These are phyloP conservation scores for Lontra canadensis DNA, from an alignment of 2,113 vertebrate genomes.

Conservation along the genomic window DNA sequence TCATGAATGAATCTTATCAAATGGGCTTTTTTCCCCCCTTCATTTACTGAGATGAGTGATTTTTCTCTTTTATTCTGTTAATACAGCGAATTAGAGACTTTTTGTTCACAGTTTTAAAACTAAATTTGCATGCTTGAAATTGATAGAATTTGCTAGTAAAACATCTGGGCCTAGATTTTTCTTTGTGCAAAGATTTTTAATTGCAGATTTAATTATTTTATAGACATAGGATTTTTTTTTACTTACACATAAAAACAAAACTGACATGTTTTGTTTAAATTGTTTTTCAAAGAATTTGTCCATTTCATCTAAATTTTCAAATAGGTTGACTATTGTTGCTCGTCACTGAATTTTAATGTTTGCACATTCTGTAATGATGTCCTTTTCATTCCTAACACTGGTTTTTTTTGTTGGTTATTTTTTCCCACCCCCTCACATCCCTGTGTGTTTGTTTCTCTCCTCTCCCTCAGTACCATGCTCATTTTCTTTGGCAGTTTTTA, in stretches of 20 bases:
- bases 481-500: neutral
- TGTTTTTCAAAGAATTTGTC: neutral
- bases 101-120: neutral
- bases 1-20: neutral
- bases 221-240: neutral
- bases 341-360: neutral
- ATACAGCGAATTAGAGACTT: neutral
- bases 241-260: too few relatives aligned
- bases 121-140: slow-evolving; percentile 10
- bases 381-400: neutral
- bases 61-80: slow-evolving; percentile 21
- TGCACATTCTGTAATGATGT: neutral
- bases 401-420: neutral
- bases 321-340: neutral
- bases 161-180: neutral
- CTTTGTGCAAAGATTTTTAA: neutral
- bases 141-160: slow-evolving; percentile 4
- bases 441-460: neutral
- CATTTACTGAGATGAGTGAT: neutral
- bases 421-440: neutral
- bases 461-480: neutral
- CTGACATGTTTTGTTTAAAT: neutral
- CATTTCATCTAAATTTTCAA: slow-evolving; percentile 1
- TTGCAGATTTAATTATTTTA: neutral
- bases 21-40: neutral